Percentiles rank a stretch among this genome's conserved stretches.
Conservation (phyloP, 2,888 invertebrate species). For the Brenthis ino region DNA sequence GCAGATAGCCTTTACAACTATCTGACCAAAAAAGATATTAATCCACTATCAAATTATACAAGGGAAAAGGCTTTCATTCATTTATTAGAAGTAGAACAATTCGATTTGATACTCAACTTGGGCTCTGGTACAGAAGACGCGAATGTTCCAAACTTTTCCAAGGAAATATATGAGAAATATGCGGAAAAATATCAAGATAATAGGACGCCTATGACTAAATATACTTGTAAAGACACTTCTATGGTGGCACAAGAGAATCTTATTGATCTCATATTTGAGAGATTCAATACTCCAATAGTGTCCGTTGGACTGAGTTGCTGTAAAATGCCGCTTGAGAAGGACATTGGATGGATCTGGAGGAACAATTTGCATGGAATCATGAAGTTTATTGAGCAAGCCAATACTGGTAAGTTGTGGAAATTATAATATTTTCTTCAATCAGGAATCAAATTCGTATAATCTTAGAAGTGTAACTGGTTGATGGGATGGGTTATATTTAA, state of each 20-base stretch:
- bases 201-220: slow-evolving; percentile 61
- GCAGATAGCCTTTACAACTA: slow-evolving; percentile 84
- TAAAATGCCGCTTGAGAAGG: slow-evolving; percentile 87
- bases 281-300: slow-evolving; percentile 85
- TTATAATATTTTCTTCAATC: background rate
- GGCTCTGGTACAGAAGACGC: slow-evolving; percentile 88
- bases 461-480: too few species aligned
- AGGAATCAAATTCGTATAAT: too few species aligned
- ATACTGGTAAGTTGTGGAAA: slow-evolving; percentile 76
- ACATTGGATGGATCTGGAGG: slow-evolving; percentile 88
- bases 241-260: slow-evolving; percentile 70
- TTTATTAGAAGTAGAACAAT: slow-evolving; percentile 85
- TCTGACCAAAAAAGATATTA: slow-evolving; percentile 65
- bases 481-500: background rate
- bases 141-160: slow-evolving; percentile 70
- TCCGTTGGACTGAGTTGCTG: slow-evolving; percentile 91
- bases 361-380: slow-evolving; percentile 85
- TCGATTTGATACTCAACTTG: slow-evolving; percentile 88
- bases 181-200: slow-evolving; percentile 72
- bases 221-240: slow-evolving; percentile 52
- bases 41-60: slow-evolving; percentile 68
- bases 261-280: slow-evolving; percentile 83
- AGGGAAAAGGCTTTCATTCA: slow-evolving; percentile 84
- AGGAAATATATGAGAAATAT: slow-evolving; percentile 72
- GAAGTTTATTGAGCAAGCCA: slow-evolving; percentile 83